Percentiles rank a stretch among this genome's conserved stretches.
phyloP scores from a whole-genome alignment of 1,140 invertebrate genomes.

The Cyclina sinensis region DNA sequence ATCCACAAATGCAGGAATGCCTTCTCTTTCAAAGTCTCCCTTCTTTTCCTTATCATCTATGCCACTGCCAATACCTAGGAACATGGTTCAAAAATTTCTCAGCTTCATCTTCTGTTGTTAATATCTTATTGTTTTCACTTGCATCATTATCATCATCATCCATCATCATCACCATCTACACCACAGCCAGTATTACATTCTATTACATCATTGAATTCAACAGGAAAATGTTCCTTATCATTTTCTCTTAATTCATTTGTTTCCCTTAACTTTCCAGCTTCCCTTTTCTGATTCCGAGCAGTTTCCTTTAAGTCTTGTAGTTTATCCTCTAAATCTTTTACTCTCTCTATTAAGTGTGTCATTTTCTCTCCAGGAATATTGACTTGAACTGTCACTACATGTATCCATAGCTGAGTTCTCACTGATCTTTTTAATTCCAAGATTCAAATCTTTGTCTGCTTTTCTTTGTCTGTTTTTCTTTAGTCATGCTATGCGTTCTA shows the following conservation, averaged over 20 bases:
- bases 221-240: too few relatives aligned
- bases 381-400: background rate
- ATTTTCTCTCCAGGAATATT: too few relatives aligned
- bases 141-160: too few relatives aligned
- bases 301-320: too few relatives aligned
- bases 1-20: background rate
- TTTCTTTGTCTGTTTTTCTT: background rate
- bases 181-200: too few relatives aligned
- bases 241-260: too few relatives aligned
- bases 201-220: too few relatives aligned
- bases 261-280: too few relatives aligned
- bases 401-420: background rate
- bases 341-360: too few relatives aligned
- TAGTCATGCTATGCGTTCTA: background rate
- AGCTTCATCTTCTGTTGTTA: conserved; percentile 16
- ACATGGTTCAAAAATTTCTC: conserved; percentile 29
- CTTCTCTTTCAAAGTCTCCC: background rate
- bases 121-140: too few relatives aligned
- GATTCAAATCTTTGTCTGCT: background rate
- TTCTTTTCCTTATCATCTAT: background rate
- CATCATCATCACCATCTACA: too few relatives aligned
- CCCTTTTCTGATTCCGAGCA: too few relatives aligned
- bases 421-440: background rate
- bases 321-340: background rate
- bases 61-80: background rate